Percentiles rank a stretch among this genome's conserved stretches.
phyloP scores from a whole-genome alignment of 2,113 vertebrate species.

The Actinemys pallida region DNA sequence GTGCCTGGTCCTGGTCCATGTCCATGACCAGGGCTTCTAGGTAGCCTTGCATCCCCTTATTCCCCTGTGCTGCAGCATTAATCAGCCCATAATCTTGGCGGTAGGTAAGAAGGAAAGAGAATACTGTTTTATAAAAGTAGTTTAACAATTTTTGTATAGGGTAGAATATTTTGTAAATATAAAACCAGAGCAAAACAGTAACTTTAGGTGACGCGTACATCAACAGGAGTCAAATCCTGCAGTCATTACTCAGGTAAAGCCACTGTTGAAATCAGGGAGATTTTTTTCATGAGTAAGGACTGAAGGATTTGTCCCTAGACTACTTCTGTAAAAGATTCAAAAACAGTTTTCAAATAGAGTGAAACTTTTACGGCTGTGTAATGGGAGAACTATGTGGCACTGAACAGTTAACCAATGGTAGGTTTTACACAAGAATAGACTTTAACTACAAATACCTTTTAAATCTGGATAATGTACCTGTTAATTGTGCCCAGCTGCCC shows the following conservation, averaged over 20 bases:
- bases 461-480: not conserved
- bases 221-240: not conserved
- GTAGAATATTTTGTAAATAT: not conserved
- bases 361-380: not conserved
- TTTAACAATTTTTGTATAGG: not conserved
- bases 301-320: not conserved
- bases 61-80: not conserved
- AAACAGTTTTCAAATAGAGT: not conserved
- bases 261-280: not conserved
- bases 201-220: not conserved
- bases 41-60: not conserved
- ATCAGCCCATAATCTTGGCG: not conserved
- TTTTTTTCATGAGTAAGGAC: not conserved
- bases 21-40: not conserved
- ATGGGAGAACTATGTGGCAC: not conserved
- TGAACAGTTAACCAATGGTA: not conserved
- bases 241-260: not conserved
- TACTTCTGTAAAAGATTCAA: not conserved
- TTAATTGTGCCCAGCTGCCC: not conserved
- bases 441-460: constrained; percentile 8
- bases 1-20: not conserved
- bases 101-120: not conserved
- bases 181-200: not conserved
- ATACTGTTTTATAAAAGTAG: not conserved
- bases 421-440: not conserved